Evolutionary conservation across 2,113 vertebrate genomes (phyloP).

Genomic region (Toxotes chatareus): DNA sequence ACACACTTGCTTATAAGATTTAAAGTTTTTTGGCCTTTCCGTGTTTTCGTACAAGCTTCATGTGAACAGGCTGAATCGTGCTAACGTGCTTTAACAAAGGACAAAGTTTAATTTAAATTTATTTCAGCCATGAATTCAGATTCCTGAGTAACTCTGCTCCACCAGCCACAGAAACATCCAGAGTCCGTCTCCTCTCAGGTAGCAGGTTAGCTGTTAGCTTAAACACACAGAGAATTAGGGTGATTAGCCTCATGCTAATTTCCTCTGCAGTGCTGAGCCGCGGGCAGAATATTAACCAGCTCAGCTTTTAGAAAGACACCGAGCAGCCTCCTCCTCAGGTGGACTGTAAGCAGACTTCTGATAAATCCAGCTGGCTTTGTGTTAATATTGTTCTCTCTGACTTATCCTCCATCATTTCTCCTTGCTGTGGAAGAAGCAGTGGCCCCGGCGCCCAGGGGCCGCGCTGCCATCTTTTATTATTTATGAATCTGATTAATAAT

Average conservation of each 20-base stretch:
- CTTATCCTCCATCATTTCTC: constrained; percentile 57
- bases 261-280: constrained; percentile 25
- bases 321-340: constrained; percentile 17
- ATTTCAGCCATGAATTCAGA: neutral
- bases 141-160: neutral
- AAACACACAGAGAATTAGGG: constrained; percentile 45
- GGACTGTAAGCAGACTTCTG: constrained; percentile 57
- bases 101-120: neutral
- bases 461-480: constrained; percentile 78
- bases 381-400: constrained; percentile 68
- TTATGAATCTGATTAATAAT: constrained; percentile 83
- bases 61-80: neutral
- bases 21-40: neutral
- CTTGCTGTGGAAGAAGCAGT: constrained; percentile 51
- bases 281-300: constrained; percentile 47
- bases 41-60: neutral
- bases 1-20: neutral
- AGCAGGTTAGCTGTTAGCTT: constrained; percentile 43
- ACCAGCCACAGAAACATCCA: constrained; percentile 2
- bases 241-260: constrained; percentile 68
- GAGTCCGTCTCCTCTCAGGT: constrained; percentile 12
- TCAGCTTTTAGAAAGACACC: constrained; percentile 14
- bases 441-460: constrained; percentile 60
- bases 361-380: constrained; percentile 67
- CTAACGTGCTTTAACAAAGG: too few species aligned